Percentiles rank a stretch among this genome's conserved stretches.
Evolutionary conservation across 2,113 vertebrate genomes (phyloP).

Genomic region (Sigmodon hispidus): DNA sequence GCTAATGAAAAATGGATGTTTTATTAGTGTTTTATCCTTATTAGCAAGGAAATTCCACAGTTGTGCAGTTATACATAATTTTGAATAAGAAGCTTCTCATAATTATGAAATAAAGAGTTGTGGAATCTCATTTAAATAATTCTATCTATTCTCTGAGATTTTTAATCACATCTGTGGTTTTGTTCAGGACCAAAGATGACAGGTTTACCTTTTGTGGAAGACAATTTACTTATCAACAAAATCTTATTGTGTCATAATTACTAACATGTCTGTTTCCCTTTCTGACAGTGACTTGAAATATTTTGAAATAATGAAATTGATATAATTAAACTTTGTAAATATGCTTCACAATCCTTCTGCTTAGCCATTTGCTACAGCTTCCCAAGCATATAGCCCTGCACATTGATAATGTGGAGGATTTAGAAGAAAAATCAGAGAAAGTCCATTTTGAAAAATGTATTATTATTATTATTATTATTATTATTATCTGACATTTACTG

Average conservation of each 20-base stretch:
- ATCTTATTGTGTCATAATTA: slow-evolving; percentile 62
- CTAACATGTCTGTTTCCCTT: slow-evolving; percentile 53
- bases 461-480: slow-evolving; percentile 57
- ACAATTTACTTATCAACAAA: slow-evolving; percentile 69
- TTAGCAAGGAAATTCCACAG: slow-evolving; percentile 67
- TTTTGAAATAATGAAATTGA: slow-evolving; percentile 52
- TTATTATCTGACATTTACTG: slow-evolving; percentile 53
- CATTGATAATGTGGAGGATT: not conserved
- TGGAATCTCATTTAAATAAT: slow-evolving; percentile 74
- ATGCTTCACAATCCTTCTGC: slow-evolving; percentile 7
- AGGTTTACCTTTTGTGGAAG: slow-evolving; percentile 62
- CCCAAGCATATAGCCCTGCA: not conserved
- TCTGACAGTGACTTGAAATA: slow-evolving; percentile 57
- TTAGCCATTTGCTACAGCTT: slow-evolving; percentile 41
- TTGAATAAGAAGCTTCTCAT: slow-evolving; percentile 68
- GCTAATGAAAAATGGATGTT: slow-evolving; percentile 65
- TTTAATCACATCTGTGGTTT: slow-evolving; percentile 68
- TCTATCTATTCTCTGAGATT: slow-evolving; percentile 68
- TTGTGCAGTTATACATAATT: slow-evolving; percentile 64
- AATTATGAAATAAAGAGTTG: slow-evolving; percentile 74
- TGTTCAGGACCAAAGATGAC: slow-evolving; percentile 65
- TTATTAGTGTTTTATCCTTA: slow-evolving; percentile 72
- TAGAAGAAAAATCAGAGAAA: not conserved
- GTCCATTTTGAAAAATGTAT: slow-evolving; percentile 22
- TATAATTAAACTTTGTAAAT: slow-evolving; percentile 37